These are phyloP conservation scores for Papilio polyxenes DNA, from an alignment of 1,140 invertebrate species.

Conservation along the genomic window DNA sequence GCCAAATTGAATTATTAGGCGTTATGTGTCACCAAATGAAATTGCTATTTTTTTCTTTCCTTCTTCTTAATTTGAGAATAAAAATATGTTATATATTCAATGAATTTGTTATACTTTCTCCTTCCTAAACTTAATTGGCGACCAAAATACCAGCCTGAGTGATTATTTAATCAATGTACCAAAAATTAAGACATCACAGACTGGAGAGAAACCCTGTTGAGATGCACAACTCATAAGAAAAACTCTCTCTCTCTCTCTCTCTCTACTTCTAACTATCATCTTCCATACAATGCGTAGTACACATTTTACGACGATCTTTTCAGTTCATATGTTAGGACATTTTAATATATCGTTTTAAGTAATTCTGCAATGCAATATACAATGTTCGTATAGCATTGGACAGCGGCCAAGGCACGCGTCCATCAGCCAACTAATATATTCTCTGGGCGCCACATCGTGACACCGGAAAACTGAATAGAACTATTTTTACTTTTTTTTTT, in stretches of 20 bases:
- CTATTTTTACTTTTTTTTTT: neutral
- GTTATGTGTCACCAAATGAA: conserved; percentile 13
- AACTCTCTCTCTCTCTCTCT: neutral
- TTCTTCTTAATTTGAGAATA: neutral
- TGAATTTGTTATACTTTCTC: neutral
- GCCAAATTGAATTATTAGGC: conserved; percentile 28
- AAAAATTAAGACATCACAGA: too few relatives aligned
- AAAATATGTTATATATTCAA: neutral
- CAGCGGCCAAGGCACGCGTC: neutral
- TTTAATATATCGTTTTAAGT: neutral
- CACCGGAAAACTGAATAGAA: neutral
- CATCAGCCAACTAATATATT: conserved; percentile 22
- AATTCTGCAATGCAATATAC: neutral
- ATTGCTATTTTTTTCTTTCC: conserved; percentile 29
- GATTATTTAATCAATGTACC: too few relatives aligned
- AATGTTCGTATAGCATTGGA: neutral
- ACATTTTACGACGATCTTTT: neutral
- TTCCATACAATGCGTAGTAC: too few relatives aligned
- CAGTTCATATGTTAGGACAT: neutral
- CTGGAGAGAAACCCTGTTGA: too few relatives aligned
- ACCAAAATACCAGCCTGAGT: neutral
- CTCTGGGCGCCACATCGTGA: neutral
- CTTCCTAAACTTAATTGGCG: neutral
- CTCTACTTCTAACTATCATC: neutral
- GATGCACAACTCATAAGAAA: neutral